phyloP scores from a whole-genome alignment of 1,140 invertebrate species.

The Drosophila obscura region DNA sequence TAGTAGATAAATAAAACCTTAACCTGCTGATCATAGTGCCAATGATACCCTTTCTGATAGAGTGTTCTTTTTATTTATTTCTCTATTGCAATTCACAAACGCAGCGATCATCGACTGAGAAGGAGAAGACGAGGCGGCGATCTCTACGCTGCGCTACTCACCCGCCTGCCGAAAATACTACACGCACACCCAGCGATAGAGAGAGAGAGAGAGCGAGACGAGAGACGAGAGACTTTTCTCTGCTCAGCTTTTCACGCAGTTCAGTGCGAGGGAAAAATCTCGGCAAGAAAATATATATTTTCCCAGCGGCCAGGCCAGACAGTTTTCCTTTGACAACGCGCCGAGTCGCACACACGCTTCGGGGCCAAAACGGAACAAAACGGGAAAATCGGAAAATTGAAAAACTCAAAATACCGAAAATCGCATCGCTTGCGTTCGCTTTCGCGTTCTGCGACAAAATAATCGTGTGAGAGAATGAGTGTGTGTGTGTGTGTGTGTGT shows the following conservation, averaged over 20 bases:
- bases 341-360: slow-evolving; percentile 67
- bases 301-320: slow-evolving; percentile 54
- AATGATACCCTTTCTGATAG: neutral
- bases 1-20: no score
- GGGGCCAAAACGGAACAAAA: slow-evolving; percentile 12
- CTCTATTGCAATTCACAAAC: slow-evolving; percentile 70
- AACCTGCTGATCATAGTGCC: no score
- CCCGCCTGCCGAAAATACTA: slow-evolving; percentile 36
- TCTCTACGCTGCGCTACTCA: slow-evolving; percentile 29
- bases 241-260: slow-evolving; percentile 48
- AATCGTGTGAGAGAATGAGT: slow-evolving; percentile 14
- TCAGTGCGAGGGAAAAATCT: slow-evolving; percentile 58
- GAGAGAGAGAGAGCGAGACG: slow-evolving; percentile 12
- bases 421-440: slow-evolving; percentile 41
- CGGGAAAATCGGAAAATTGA: slow-evolving; percentile 8
- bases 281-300: slow-evolving; percentile 64
- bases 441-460: slow-evolving; percentile 57
- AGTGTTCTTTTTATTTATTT: slow-evolving; percentile 57
- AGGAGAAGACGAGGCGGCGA: slow-evolving; percentile 17
- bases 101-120: slow-evolving; percentile 32
- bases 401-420: slow-evolving; percentile 25
- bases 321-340: slow-evolving; percentile 82
- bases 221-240: slow-evolving; percentile 32
- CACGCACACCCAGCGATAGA: slow-evolving; percentile 15
- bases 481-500: slow-evolving; percentile 34